Conservation (phyloP, 2,888 invertebrate genomes). For the Aleiodes testaceus region DNA sequence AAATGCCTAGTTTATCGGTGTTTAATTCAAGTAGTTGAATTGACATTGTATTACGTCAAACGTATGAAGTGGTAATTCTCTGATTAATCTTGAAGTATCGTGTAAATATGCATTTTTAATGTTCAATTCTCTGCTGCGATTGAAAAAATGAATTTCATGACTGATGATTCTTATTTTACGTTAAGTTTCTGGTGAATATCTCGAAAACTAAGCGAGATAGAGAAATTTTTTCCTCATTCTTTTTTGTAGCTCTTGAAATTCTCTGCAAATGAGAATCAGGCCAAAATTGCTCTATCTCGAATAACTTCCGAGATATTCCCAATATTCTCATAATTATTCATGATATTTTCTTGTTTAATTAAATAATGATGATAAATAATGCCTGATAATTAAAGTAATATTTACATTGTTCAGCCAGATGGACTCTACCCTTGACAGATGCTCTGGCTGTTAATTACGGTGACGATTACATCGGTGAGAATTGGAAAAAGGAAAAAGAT, state of each 20-base stretch:
- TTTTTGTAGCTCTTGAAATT: too few relatives aligned
- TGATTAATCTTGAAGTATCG: conserved; percentile 7
- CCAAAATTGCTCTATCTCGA: too few relatives aligned
- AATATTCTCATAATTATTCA: neutral
- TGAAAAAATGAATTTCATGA: too few relatives aligned
- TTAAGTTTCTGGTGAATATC: too few relatives aligned
- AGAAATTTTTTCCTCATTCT: too few relatives aligned
- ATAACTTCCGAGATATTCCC: too few relatives aligned
- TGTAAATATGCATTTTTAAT: conserved; percentile 14
- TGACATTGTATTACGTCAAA: conserved; percentile 33
- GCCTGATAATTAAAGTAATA: neutral
- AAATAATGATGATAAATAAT: neutral
- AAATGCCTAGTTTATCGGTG: too few relatives aligned
- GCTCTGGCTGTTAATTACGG: conserved; percentile 75
- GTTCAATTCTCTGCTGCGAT: neutral
- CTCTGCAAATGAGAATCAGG: too few relatives aligned
- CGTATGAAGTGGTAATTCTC: conserved; percentile 11
- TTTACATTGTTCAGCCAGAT: conserved; percentile 72
- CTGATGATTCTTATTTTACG: too few relatives aligned
- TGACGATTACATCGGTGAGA: conserved; percentile 68
- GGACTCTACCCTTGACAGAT: conserved; percentile 76
- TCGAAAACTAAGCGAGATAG: too few relatives aligned
- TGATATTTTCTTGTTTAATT: neutral
- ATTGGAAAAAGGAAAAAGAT: conserved; percentile 66
- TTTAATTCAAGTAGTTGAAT: neutral